phyloP scores from a whole-genome alignment of 2,888 invertebrate species.

The Leucophora obtusa region DNA sequence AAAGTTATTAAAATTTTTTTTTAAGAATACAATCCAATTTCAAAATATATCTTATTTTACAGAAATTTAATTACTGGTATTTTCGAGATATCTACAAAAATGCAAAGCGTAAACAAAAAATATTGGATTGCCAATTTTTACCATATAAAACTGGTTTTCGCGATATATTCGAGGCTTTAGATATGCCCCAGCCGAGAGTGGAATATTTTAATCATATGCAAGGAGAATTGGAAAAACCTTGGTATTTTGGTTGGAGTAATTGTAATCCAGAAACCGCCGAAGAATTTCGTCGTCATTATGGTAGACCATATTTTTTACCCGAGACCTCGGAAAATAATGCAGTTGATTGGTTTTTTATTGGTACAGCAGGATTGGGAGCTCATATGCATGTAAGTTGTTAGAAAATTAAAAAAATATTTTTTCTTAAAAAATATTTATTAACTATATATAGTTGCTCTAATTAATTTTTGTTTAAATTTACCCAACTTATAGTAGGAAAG shows the following conservation, averaged over 20 bases:
- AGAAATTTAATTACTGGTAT: constrained; percentile 89
- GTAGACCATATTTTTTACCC: constrained; percentile 93
- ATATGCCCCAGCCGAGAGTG: constrained; percentile 87
- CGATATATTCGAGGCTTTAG: constrained; percentile 88
- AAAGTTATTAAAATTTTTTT: too few relatives aligned
- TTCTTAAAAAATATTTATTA: too few relatives aligned
- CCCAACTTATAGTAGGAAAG: too few relatives aligned
- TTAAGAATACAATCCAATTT: too few relatives aligned
- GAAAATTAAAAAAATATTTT: constrained; percentile 67
- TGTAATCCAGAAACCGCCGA: constrained; percentile 91
- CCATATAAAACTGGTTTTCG: constrained; percentile 93
- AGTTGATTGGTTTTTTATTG: constrained; percentile 98
- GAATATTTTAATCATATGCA: constrained; percentile 73
- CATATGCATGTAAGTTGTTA: constrained; percentile 92
- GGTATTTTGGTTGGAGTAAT: constrained; percentile 93
- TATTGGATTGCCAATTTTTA: constrained; percentile 92
- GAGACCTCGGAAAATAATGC: constrained; percentile 90
- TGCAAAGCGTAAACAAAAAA: constrained; percentile 80
- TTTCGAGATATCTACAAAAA: constrained; percentile 88
- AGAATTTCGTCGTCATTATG: constrained; percentile 87
- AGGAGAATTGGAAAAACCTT: constrained; percentile 74
- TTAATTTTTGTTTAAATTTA: too few relatives aligned
- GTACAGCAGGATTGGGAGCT: constrained; percentile 95
- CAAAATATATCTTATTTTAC: neutral
- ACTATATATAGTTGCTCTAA: too few relatives aligned